A percentile compares a stretch with the other conserved stretches of the same genome.
phyloP scores from a whole-genome alignment of 2,888 invertebrate genomes.

The Caenorhabditis sp. region DNA sequence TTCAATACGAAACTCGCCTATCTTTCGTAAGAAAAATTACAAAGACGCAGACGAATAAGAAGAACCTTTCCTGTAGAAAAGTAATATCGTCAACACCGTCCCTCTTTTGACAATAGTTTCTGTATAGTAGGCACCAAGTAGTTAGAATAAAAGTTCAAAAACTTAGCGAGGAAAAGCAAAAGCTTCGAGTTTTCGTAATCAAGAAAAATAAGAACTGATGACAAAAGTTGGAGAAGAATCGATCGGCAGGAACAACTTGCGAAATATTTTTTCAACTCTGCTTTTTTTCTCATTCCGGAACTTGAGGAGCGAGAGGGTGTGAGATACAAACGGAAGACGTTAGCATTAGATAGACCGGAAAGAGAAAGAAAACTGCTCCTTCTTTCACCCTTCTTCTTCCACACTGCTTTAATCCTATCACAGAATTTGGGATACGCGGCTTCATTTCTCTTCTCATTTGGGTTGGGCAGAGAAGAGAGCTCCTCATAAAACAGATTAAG shows the following conservation, averaged over 20 bases:
- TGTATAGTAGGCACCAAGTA: too few relatives aligned
- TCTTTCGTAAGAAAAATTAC: slow-evolving; percentile 26
- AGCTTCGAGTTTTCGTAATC: not conserved
- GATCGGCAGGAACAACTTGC: slow-evolving; percentile 5
- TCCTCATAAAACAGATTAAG: slow-evolving; percentile 39
- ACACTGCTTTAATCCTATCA: slow-evolving; percentile 61
- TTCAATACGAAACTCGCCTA: slow-evolving; percentile 29
- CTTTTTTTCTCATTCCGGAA: slow-evolving; percentile 12
- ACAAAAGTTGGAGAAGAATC: not conserved
- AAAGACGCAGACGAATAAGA: slow-evolving; percentile 48
- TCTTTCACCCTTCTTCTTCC: slow-evolving; percentile 46
- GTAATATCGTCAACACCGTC: not conserved
- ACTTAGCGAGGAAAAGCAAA: not conserved
- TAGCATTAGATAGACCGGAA: slow-evolving; percentile 54
- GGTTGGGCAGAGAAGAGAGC: slow-evolving; percentile 5
- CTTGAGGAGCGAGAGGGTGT: not conserved
- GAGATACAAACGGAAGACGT: slow-evolving; percentile 40
- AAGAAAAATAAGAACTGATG: not conserved
- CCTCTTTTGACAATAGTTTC: not conserved
- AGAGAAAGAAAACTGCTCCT: slow-evolving; percentile 32
- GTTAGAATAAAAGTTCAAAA: too few relatives aligned
- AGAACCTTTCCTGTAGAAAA: slow-evolving; percentile 10
- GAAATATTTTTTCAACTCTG: slow-evolving; percentile 9
- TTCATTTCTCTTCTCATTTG: slow-evolving; percentile 32
- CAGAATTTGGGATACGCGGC: slow-evolving; percentile 51